phyloP scores from a whole-genome alignment of 2,113 vertebrate genomes.

The Gadus chalcogrammus region DNA sequence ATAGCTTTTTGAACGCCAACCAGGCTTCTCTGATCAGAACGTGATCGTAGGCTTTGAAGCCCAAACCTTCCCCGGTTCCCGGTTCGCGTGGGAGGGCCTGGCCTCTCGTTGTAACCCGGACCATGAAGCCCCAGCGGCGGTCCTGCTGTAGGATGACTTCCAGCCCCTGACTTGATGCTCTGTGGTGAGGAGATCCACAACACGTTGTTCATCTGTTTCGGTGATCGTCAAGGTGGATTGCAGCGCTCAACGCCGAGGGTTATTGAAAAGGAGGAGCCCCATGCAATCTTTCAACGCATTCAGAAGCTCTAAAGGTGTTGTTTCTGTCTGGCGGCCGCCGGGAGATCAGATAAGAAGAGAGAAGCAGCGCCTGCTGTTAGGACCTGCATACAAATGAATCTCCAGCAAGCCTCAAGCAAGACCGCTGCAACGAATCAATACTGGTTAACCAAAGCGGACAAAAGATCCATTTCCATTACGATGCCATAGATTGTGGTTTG shows the following conservation, averaged over 20 bases:
- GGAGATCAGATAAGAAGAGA: slow-evolving; percentile 61
- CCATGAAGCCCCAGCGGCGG: too few species aligned
- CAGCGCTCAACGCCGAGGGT: slow-evolving; percentile 33
- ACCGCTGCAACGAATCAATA: slow-evolving; percentile 31
- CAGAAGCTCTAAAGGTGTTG: slow-evolving; percentile 50
- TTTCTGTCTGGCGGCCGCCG: slow-evolving; percentile 41
- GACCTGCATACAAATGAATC: slow-evolving; percentile 55
- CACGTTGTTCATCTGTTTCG: slow-evolving; percentile 36
- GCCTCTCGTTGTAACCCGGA: too few species aligned
- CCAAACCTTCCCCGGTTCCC: too few species aligned
- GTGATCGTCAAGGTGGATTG: slow-evolving; percentile 38
- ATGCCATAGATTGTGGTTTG: slow-evolving; percentile 16
- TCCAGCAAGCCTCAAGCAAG: slow-evolving; percentile 27
- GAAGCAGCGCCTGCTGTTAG: slow-evolving; percentile 30
- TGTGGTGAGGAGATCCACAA: slow-evolving; percentile 36
- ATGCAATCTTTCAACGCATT: slow-evolving; percentile 56
- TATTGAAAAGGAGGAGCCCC: slow-evolving; percentile 60
- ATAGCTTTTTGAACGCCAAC: background rate
- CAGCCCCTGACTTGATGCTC: slow-evolving; percentile 11
- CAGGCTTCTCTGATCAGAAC: too few species aligned
- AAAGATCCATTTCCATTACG: slow-evolving; percentile 27
- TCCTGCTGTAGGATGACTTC: slow-evolving; percentile 2
- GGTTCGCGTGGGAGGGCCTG: too few species aligned
- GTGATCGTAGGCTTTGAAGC: too few species aligned
- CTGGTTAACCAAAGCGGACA: slow-evolving; percentile 35